Evolutionary conservation across 2,888 invertebrate genomes (phyloP).

Genomic region (Apoda limacodes): DNA sequence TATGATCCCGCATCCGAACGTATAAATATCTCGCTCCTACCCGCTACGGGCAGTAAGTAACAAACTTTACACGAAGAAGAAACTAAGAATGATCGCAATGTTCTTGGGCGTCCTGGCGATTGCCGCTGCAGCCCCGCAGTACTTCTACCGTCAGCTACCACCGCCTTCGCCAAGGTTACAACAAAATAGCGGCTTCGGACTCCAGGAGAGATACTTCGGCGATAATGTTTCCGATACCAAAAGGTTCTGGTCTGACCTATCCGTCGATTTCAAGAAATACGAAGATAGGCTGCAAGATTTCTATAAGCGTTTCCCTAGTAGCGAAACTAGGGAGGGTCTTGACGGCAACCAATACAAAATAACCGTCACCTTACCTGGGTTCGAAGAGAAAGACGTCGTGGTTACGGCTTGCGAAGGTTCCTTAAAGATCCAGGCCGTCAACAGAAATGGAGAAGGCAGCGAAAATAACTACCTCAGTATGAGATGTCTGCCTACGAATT

Average conservation of each 20-base stretch:
- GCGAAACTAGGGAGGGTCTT: constrained; percentile 22
- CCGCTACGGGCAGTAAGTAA: constrained; percentile 9
- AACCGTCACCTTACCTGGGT: constrained; percentile 33
- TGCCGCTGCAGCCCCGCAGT: constrained; percentile 36
- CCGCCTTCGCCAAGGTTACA: constrained; percentile 13
- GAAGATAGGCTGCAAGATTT: constrained; percentile 35
- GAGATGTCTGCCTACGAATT: constrained; percentile 32
- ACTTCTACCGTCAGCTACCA: constrained; percentile 14
- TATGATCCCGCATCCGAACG: constrained; percentile 25
- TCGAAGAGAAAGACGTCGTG: constrained; percentile 42
- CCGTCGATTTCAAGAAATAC: constrained; percentile 32
- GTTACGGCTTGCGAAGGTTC: constrained; percentile 47
- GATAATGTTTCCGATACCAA: constrained; percentile 38
- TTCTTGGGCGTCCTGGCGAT: constrained; percentile 31
- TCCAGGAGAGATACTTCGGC: constrained; percentile 18
- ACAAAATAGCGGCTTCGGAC: constrained; percentile 8
- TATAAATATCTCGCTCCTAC: constrained; percentile 29
- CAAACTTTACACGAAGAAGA: constrained; percentile 10
- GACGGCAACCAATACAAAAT: constrained; percentile 40
- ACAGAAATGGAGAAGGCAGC: constrained; percentile 21
- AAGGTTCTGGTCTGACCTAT: constrained; percentile 38
- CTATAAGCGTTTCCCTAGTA: constrained; percentile 30
- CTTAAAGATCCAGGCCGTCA: constrained; percentile 46
- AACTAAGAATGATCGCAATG: constrained; percentile 31
- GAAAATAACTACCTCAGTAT: constrained; percentile 34